Percentiles rank a stretch among this genome's conserved stretches.
Evolutionary conservation across 2,888 invertebrate species (phyloP).

Genomic region (Heterodera filipjevi): DNA sequence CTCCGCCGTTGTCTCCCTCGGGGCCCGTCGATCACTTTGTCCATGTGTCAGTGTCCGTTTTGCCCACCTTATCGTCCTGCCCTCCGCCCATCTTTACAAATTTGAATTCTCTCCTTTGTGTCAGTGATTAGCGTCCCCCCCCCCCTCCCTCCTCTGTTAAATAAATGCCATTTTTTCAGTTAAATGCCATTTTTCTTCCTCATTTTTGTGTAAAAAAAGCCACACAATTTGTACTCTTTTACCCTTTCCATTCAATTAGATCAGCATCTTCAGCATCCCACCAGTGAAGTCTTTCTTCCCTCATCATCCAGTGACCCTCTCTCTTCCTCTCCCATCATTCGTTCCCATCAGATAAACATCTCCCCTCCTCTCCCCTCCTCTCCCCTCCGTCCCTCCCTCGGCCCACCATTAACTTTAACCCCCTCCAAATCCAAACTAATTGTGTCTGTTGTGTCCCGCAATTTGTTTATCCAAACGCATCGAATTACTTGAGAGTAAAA

Average conservation of each 20-base stretch:
- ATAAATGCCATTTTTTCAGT: neutral
- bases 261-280: neutral
- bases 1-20: neutral
- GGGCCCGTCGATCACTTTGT: conserved; percentile 9
- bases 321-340: neutral
- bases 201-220: conserved; percentile 7
- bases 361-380: neutral
- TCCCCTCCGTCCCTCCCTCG: neutral
- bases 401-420: neutral
- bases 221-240: neutral
- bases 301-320: neutral
- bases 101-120: conserved; percentile 20
- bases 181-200: neutral
- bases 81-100: neutral
- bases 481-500: neutral
- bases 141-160: neutral
- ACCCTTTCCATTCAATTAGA: neutral
- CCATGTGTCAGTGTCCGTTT: neutral
- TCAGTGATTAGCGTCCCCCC: conserved; percentile 13
- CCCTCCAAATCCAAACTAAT: neutral
- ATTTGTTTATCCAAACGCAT: conserved; percentile 12
- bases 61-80: conserved; percentile 2
- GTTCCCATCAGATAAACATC: conserved; percentile 11
- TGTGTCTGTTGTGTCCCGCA: conserved; percentile 12
- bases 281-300: neutral